A percentile compares a stretch with the other conserved stretches of the same genome.
Evolutionary conservation across 2,113 vertebrate species (phyloP).

Genomic region (Perccottus glenii): DNA sequence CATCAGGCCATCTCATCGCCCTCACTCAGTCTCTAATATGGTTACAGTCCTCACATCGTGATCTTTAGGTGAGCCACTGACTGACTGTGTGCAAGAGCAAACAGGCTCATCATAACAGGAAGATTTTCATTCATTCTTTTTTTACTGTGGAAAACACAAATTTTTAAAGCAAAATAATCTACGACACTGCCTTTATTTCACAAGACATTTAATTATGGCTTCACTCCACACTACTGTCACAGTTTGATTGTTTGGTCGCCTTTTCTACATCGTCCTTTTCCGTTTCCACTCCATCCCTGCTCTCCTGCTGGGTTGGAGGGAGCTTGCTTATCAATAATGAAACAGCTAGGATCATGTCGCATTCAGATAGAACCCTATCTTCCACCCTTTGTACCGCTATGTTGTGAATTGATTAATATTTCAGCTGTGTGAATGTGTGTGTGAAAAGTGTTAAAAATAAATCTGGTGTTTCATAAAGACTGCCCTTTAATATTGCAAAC

Average conservation of each 20-base stretch:
- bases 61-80: slow-evolving; percentile 19
- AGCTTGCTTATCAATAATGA: slow-evolving; percentile 70
- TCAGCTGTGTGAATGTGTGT: slow-evolving; percentile 35
- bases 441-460: slow-evolving; percentile 14
- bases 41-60: slow-evolving; percentile 38
- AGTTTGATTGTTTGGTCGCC: slow-evolving; percentile 1
- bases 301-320: slow-evolving; percentile 27
- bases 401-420: slow-evolving; percentile 70
- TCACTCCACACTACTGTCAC: not conserved
- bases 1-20: slow-evolving; percentile 52
- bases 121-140: slow-evolving; percentile 8
- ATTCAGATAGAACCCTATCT: slow-evolving; percentile 73
- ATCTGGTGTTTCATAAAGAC: slow-evolving; percentile 31
- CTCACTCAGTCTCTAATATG: slow-evolving; percentile 57
- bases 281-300: slow-evolving; percentile 16
- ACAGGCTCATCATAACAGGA: slow-evolving; percentile 4
- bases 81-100: not conserved
- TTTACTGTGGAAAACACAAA: too few species aligned
- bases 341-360: slow-evolving; percentile 68
- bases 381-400: slow-evolving; percentile 58
- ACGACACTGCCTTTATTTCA: slow-evolving; percentile 17
- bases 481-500: slow-evolving; percentile 36
- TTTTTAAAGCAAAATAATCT: not conserved
- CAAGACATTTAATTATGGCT: slow-evolving; percentile 14
- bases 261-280: not conserved